Evolutionary conservation across 2,888 invertebrate genomes (phyloP).

Genomic region (Spisula solida): DNA sequence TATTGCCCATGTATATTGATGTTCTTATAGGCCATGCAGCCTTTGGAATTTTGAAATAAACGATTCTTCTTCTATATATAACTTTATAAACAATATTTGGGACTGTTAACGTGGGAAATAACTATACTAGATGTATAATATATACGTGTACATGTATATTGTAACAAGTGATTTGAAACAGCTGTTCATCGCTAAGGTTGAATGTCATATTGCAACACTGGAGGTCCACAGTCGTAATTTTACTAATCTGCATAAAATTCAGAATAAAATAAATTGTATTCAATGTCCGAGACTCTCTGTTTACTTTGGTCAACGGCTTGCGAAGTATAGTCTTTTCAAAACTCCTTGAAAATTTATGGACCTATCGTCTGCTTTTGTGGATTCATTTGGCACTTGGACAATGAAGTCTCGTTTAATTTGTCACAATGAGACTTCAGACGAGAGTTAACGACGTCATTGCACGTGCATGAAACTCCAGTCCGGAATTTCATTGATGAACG

Average conservation of each 20-base stretch:
- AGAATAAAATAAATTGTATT: constrained; percentile 25
- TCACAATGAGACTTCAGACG: constrained; percentile 54
- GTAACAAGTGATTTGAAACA: constrained; percentile 39
- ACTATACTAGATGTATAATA: too few relatives aligned
- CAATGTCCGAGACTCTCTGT: constrained; percentile 49
- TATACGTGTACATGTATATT: too few relatives aligned
- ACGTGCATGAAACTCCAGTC: constrained; percentile 57
- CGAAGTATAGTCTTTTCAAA: constrained; percentile 38
- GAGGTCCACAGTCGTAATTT: constrained; percentile 47
- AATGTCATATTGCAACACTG: not conserved
- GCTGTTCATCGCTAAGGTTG: constrained; percentile 23
- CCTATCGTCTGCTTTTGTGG: constrained; percentile 41
- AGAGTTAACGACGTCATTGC: constrained; percentile 49
- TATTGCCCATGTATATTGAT: too few relatives aligned
- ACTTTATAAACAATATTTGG: too few relatives aligned
- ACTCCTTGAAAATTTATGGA: constrained; percentile 42
- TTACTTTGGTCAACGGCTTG: constrained; percentile 46
- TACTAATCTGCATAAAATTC: constrained; percentile 52
- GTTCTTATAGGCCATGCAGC: too few relatives aligned
- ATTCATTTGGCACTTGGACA: constrained; percentile 47
- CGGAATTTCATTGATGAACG: constrained; percentile 32
- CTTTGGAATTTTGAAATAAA: too few relatives aligned
- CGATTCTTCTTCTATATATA: too few relatives aligned
- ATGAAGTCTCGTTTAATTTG: constrained; percentile 46
- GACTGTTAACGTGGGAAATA: too few relatives aligned